Evolutionary conservation across 1,140 invertebrate species (phyloP).

Genomic region (Oscheius sp.): DNA sequence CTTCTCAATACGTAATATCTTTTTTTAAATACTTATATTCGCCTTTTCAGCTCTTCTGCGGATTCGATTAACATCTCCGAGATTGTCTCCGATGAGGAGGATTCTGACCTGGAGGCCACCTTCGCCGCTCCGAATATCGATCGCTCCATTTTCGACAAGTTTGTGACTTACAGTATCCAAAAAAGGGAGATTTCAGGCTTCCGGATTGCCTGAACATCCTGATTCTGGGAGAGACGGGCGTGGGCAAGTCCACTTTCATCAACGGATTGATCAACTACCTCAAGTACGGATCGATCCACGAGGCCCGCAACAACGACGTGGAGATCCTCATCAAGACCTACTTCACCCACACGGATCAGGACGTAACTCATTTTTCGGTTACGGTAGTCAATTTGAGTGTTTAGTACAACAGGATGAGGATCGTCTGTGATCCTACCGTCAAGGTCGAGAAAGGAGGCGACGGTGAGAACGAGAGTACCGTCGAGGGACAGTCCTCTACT

Average conservation of each 20-base stretch:
- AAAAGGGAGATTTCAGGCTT: background rate
- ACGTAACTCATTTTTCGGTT: no score
- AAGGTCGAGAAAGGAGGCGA: background rate
- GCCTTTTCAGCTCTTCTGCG: no score
- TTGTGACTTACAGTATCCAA: background rate
- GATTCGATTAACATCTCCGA: background rate
- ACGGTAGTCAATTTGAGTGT: no score
- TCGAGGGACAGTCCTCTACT: background rate
- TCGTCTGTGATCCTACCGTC: constrained; percentile 6
- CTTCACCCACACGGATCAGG: constrained; percentile 18
- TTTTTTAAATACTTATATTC: no score
- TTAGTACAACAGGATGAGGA: background rate
- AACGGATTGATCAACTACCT: constrained; percentile 44
- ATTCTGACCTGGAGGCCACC: no score
- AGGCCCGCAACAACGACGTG: constrained; percentile 24
- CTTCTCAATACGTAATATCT: no score
- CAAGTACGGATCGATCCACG: constrained; percentile 18
- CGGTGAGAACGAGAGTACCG: background rate
- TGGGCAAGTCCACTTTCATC: constrained; percentile 47
- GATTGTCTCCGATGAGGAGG: background rate
- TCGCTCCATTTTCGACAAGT: background rate
- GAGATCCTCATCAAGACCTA: constrained; percentile 11
- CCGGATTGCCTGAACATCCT: constrained; percentile 28
- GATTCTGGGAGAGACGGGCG: constrained; percentile 45
- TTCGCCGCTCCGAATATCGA: no score